Conservation (phyloP, 2,888 invertebrate species). For the Allacma fusca region DNA sequence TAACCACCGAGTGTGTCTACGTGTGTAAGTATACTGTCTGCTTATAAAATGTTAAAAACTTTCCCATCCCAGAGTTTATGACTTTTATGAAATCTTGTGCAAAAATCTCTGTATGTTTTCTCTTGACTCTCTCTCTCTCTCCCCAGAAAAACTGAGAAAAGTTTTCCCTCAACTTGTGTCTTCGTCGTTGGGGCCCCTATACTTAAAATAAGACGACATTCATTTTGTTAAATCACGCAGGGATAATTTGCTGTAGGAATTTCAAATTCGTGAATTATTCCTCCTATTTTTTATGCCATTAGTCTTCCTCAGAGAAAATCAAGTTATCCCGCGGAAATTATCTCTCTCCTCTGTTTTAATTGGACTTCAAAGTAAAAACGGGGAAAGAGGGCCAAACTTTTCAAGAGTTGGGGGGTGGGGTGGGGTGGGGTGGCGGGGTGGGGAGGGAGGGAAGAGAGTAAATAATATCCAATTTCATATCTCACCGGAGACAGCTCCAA, state of each 20-base stretch:
- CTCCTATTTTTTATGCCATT: background rate
- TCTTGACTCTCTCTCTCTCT: too few relatives aligned
- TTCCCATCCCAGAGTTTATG: background rate
- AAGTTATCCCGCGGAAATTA: too few relatives aligned
- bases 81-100: background rate
- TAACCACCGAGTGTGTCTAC: too few relatives aligned
- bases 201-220: background rate
- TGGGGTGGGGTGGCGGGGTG: too few relatives aligned
- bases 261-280: background rate
- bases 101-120: background rate
- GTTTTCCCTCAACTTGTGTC: background rate
- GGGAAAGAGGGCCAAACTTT: too few relatives aligned
- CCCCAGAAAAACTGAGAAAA: background rate
- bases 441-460: too few relatives aligned
- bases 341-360: too few relatives aligned
- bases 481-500: too few relatives aligned
- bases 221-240: slow-evolving; percentile 12
- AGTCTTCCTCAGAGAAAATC: background rate
- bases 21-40: too few relatives aligned
- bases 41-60: background rate
- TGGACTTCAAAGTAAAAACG: too few relatives aligned
- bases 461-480: too few relatives aligned
- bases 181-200: background rate
- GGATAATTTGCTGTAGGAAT: slow-evolving; percentile 6
- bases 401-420: too few relatives aligned